Evolutionary conservation across 2,113 vertebrate genomes (phyloP).

Genomic region (Cercocebus atys): DNA sequence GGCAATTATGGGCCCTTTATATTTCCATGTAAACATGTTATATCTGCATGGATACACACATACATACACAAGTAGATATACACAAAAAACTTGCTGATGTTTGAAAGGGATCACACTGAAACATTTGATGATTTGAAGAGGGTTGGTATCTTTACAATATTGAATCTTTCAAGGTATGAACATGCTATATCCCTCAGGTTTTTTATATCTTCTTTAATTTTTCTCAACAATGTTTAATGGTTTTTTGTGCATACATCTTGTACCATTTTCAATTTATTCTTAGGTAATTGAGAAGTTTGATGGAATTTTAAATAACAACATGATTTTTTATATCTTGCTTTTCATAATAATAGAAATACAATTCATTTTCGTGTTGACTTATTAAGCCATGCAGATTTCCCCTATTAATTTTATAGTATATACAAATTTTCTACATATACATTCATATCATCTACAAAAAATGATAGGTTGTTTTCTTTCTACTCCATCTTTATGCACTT

Average conservation of each 20-base stretch:
- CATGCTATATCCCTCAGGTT: background rate
- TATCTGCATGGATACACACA: background rate
- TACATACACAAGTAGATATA: background rate
- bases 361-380: conserved; percentile 4
- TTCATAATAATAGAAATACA: background rate
- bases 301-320: background rate
- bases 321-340: background rate
- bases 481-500: background rate
- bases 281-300: background rate
- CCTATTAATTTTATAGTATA: background rate
- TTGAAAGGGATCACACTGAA: background rate
- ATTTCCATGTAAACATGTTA: background rate
- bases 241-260: background rate
- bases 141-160: background rate
- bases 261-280: background rate
- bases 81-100: background rate
- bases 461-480: background rate
- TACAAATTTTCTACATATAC: background rate
- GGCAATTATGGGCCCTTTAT: background rate
- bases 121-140: background rate
- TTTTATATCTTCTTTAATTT: background rate
- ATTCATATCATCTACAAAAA: background rate
- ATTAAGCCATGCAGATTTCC: background rate
- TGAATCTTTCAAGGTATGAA: background rate
- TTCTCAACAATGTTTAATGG: background rate